Percentiles rank a stretch among this genome's conserved stretches.
Conservation (phyloP, 2,888 invertebrate genomes). For the Macaria notata region DNA sequence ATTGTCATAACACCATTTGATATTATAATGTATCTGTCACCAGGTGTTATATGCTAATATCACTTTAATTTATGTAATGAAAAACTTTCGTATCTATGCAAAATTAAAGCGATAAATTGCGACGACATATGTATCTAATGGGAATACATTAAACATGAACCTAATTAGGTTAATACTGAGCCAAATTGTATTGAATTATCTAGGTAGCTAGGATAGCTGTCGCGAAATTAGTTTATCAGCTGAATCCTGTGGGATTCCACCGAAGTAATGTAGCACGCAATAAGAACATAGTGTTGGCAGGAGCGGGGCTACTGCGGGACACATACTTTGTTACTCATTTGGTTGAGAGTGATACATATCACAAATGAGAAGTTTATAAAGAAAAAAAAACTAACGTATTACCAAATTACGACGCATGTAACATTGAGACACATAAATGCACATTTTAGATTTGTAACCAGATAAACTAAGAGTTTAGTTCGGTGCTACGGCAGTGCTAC, state of each 20-base stretch:
- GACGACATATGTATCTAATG: slow-evolving; percentile 22
- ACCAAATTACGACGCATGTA: too few species aligned
- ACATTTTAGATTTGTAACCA: too few species aligned
- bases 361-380: too few species aligned
- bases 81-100: slow-evolving; percentile 22
- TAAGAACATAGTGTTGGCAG: not conserved
- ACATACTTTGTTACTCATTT: too few species aligned
- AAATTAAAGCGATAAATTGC: slow-evolving; percentile 36
- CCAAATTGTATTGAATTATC: slow-evolving; percentile 37
- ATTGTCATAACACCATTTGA: too few species aligned
- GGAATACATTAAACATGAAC: slow-evolving; percentile 37
- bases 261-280: slow-evolving; percentile 37
- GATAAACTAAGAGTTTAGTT: too few species aligned
- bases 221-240: slow-evolving; percentile 48
- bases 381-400: too few species aligned
- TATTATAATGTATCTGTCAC: too few species aligned
- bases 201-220: slow-evolving; percentile 31
- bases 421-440: too few species aligned
- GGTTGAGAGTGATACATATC: too few species aligned
- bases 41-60: not conserved
- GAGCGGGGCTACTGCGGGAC: too few species aligned
- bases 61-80: slow-evolving; percentile 9
- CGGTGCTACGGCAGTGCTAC: too few species aligned
- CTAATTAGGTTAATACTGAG: slow-evolving; percentile 51
- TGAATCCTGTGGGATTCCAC: slow-evolving; percentile 37